These are phyloP conservation scores for Tinamus major DNA, from an alignment of 2,797 vertebrate species.

Conservation along the genomic window DNA sequence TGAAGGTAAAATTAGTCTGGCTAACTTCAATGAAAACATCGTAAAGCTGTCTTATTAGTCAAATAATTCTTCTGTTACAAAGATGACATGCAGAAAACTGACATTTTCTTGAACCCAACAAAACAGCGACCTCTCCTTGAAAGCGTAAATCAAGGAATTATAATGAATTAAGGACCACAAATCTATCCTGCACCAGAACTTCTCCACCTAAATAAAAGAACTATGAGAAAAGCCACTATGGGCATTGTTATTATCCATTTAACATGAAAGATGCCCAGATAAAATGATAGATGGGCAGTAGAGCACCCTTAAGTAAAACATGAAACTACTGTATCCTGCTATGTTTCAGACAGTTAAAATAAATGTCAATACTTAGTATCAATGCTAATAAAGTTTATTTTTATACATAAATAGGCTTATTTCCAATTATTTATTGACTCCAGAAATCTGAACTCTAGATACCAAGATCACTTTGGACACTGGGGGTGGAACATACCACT, in stretches of 20 bases:
- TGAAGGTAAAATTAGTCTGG: not conserved
- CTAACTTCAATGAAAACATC: not conserved
- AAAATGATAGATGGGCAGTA: not conserved
- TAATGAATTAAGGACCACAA: not conserved
- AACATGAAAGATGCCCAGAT: not conserved
- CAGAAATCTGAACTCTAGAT: not conserved
- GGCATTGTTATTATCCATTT: not conserved
- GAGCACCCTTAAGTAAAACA: not conserved
- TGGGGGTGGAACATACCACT: not conserved
- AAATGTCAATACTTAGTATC: not conserved
- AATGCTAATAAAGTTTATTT: constrained; percentile 13
- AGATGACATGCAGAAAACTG: not conserved
- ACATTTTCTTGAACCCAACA: not conserved
- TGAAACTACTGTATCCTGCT: not conserved
- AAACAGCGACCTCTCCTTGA: not conserved
- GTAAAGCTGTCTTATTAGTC: not conserved
- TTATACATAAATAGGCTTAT: not conserved
- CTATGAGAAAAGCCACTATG: not conserved
- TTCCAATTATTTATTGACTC: not conserved
- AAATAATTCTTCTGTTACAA: not conserved
- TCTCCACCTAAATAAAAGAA: not conserved
- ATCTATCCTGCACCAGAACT: not conserved
- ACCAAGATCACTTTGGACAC: constrained; percentile 20
- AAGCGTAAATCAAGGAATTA: not conserved
- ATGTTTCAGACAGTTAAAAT: not conserved